These are phyloP conservation scores for Onychomys torridus DNA, from an alignment of 2,797 vertebrate genomes.

Conservation along the genomic window DNA sequence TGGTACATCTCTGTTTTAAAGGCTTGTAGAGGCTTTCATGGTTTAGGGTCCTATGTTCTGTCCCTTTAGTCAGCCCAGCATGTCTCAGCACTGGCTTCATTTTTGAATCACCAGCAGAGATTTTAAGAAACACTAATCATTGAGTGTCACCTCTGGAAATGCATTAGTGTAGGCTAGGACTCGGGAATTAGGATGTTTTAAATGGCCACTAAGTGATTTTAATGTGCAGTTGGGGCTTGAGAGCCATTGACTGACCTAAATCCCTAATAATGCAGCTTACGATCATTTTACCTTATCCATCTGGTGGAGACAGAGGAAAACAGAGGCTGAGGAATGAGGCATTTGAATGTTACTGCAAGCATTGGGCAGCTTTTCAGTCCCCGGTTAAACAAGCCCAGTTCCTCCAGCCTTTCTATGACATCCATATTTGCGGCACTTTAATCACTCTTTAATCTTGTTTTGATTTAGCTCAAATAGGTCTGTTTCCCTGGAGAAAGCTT, in stretches of 20 bases:
- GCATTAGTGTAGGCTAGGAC: constrained; percentile 35
- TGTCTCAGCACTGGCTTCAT: not conserved
- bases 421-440: constrained; percentile 67
- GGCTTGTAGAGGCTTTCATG: not conserved
- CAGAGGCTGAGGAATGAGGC: not conserved
- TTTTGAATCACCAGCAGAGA: constrained; percentile 5
- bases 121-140: constrained; percentile 51
- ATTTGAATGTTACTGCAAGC: constrained; percentile 64
- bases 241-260: constrained; percentile 62
- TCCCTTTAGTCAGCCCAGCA: not conserved
- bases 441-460: constrained; percentile 82
- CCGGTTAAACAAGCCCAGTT: constrained; percentile 62
- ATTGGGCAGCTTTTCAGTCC: constrained; percentile 54
- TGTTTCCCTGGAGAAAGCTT: constrained; percentile 87
- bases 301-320: not conserved
- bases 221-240: constrained; percentile 3
- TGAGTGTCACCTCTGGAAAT: constrained; percentile 39
- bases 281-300: not conserved
- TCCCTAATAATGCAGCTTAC: constrained; percentile 66
- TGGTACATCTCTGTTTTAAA: not conserved
- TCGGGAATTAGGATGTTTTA: constrained; percentile 17
- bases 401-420: constrained; percentile 45
- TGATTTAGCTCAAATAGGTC: constrained; percentile 84
- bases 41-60: not conserved
- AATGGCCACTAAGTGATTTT: constrained; percentile 62